Conservation (phyloP, 2,113 vertebrate species). For the Ranitomeya imitator region DNA sequence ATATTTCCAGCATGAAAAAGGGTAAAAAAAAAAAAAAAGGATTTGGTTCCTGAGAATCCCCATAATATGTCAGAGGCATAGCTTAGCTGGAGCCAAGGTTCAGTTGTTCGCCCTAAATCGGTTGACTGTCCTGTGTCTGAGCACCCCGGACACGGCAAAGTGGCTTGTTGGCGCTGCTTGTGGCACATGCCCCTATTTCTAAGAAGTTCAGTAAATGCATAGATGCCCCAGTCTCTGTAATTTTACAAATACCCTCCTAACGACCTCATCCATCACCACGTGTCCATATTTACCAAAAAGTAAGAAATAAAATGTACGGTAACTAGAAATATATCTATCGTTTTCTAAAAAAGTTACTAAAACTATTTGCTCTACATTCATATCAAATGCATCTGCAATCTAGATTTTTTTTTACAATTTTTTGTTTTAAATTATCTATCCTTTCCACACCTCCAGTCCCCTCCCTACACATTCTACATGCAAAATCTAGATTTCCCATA, state of each 20-base stretch:
- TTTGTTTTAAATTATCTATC: conserved; percentile 42
- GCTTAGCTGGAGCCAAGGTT: not conserved
- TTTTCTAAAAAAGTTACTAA: conserved; percentile 42
- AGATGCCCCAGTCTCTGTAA: not conserved
- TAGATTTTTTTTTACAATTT: conserved; percentile 2
- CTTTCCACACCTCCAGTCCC: not conserved
- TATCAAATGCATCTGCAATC: conserved; percentile 14
- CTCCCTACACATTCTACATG: conserved; percentile 72
- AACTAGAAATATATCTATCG: not conserved
- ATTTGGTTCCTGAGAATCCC: not conserved
- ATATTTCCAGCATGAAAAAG: not conserved
- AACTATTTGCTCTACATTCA: not conserved
- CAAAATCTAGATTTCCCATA: conserved; percentile 75
- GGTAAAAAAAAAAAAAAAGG: not conserved
- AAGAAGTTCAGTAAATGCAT: too few species aligned
- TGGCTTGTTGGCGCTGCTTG: not conserved
- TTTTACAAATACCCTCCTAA: not conserved
- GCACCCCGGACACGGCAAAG: not conserved
- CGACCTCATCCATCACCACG: not conserved
- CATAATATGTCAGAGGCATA: not conserved
- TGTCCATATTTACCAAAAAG: not conserved
- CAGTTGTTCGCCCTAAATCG: not conserved
- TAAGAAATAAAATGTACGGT: not conserved
- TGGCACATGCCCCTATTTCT: too few species aligned
- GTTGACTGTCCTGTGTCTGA: not conserved